A percentile compares a stretch with the other conserved stretches of the same genome.
phyloP scores from a whole-genome alignment of 2,888 invertebrate genomes.

The Drosophila affinis region DNA sequence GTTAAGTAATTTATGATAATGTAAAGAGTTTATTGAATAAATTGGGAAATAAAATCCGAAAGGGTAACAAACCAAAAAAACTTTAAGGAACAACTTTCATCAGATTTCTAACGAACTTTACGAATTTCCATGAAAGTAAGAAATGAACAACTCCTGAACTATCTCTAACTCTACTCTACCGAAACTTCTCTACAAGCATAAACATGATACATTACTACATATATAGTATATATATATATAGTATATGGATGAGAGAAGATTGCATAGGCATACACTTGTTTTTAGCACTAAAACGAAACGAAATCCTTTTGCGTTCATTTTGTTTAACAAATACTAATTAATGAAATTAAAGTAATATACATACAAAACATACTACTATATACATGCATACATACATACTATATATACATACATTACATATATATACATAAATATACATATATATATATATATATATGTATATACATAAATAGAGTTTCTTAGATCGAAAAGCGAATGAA shows the following conservation, averaged over 20 bases:
- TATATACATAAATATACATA: slow-evolving; percentile 33
- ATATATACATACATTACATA: slow-evolving; percentile 19
- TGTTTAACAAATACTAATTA: slow-evolving; percentile 54
- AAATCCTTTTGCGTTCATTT: slow-evolving; percentile 50
- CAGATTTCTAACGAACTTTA: slow-evolving; percentile 52
- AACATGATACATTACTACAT: slow-evolving; percentile 34
- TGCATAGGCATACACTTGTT: slow-evolving; percentile 55
- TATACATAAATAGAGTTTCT: slow-evolving; percentile 45
- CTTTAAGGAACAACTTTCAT: slow-evolving; percentile 44
- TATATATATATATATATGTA: slow-evolving; percentile 19
- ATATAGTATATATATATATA: slow-evolving; percentile 26
- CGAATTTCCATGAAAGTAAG: slow-evolving; percentile 61
- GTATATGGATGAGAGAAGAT: slow-evolving; percentile 7
- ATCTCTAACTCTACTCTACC: slow-evolving; percentile 50
- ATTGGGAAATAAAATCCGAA: slow-evolving; percentile 47
- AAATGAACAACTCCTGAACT: slow-evolving; percentile 45
- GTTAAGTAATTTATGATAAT: slow-evolving; percentile 63
- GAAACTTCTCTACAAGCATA: slow-evolving; percentile 52
- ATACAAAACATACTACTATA: slow-evolving; percentile 42
- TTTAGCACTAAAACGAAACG: slow-evolving; percentile 58
- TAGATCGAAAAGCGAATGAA: slow-evolving; percentile 35
- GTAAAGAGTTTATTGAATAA: slow-evolving; percentile 73
- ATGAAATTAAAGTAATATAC: slow-evolving; percentile 29
- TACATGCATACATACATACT: slow-evolving; percentile 40
- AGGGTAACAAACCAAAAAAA: slow-evolving; percentile 22